Percentiles rank a stretch among this genome's conserved stretches.
These are phyloP conservation scores for Theristicus caerulescens DNA, from an alignment of 2,113 vertebrate genomes.

Conservation along the genomic window DNA sequence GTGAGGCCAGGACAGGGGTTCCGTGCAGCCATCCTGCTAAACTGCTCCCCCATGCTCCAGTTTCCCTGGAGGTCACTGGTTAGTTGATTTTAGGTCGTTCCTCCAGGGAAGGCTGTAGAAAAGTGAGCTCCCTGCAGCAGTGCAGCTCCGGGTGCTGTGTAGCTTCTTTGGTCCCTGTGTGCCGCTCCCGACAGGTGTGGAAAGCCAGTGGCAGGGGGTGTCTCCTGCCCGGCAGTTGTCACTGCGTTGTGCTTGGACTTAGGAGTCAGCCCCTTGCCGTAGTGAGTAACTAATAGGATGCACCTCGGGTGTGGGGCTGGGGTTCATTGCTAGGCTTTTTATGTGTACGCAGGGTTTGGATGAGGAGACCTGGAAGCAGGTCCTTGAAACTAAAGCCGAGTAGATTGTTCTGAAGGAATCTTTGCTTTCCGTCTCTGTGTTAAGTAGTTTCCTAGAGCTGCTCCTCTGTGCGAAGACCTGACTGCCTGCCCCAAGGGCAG, in stretches of 20 bases:
- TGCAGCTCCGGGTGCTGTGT: not conserved
- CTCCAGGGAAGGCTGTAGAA: not conserved
- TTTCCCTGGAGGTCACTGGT: not conserved
- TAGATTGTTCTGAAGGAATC: not conserved
- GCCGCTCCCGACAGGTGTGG: rapidly evolving
- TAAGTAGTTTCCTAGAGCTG: not conserved
- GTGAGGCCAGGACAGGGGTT: not conserved
- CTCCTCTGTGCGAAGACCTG: not conserved
- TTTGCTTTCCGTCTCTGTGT: not conserved
- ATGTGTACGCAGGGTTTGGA: not conserved
- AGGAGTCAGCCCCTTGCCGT: not conserved
- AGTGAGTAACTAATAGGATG: not conserved
- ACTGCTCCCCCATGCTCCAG: not conserved
- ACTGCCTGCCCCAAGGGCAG: not conserved
- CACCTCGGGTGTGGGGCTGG: not conserved
- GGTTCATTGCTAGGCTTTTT: not conserved
- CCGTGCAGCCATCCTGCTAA: not conserved
- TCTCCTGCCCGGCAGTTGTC: not conserved
- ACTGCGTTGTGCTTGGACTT: not conserved
- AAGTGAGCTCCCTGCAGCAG: not conserved
- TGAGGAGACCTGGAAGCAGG: not conserved
- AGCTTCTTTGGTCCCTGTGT: not conserved
- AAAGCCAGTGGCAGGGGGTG: not conserved
- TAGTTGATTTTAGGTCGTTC: not conserved
- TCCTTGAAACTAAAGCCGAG: not conserved